Base-by-base conservation (phyloP, 2,113 vertebrate species). In the Saccopteryx leptura region DNA sequence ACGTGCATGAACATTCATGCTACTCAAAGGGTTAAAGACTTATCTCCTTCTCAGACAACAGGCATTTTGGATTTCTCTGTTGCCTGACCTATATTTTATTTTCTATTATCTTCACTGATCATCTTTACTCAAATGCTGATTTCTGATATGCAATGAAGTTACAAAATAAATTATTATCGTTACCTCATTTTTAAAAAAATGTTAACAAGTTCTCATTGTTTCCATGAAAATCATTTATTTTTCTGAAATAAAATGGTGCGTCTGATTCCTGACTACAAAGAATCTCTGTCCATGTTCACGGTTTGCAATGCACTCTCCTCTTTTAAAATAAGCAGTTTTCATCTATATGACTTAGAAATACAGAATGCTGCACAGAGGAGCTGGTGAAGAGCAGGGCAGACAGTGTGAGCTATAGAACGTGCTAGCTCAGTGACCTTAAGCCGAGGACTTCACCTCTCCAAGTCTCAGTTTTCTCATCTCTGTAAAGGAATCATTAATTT, bases 51-150 rank as follows among this genome's bases (percentile, higher is more conserved):
- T 10, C 50, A 97, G 76, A 60, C 13, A 96, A 7, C 10, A 79
- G 17, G 14, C 23, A 66, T 50, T 48, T 48, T 66, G 14, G 18
- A 92, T 86, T 74, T 83, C 83, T n/a, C 87, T 94, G 9, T 71
- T 76, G 78, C 88, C 86, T 83, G 28, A 94, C 92, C 28, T 65
- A 39, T 46, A 90, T 89, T 96, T 79, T 39, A 65, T 97, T 92
- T 92, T 91, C 54, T 96, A 28, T 76, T 85, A 92, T 90, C 90
- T 96, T 90, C 96, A 48, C 54, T 95, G 46, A 65, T 61, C 46
- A 23, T 28, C 58, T 92, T 92, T 61, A 76, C 18, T 33, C 46
- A 92, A 74, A 52, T 75, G 9, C n/a, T 92, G 33, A 54, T 5
- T 93, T 95, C 75, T 74, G 31, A 93, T 28, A 71, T 78, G 24